Evolutionary conservation across 1,140 invertebrate species (phyloP), one percentile per base, ranked within the genome.

Genomic region (Hydropsyche tenuis): DNA sequence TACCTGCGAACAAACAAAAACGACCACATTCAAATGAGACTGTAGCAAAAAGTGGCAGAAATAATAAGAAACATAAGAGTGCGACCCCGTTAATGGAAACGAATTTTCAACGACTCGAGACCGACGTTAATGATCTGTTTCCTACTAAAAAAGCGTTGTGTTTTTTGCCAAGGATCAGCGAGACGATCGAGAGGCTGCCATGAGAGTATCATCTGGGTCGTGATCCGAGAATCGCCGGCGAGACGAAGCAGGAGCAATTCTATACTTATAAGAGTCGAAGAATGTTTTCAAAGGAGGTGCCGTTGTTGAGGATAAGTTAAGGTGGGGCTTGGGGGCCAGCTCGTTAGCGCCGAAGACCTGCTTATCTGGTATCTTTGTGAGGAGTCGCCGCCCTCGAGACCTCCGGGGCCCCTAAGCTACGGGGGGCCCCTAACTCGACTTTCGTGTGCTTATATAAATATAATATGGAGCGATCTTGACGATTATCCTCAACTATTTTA

Each of bases 1-100:
- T 73, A 98, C 94, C 96, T 96, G 87, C 73, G 84, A 86, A 48
- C 81, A 78, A 80, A 84, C 77, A 79, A 78, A 81, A 81, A 45
- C 74, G 20, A 69, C 12, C 18, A 70, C 18, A 37, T 30, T 60
- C 11, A 60, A 7, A 60, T 60, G n/a, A 60, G 23, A 20, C 18
- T 27, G n/a, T n/a, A n/a, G n/a, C n/a, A n/a, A n/a, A n/a, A n/a
- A n/a, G n/a, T n/a, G n/a, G n/a, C n/a, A 25, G 5, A 23, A 25
- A 25, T 51, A 65, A 65, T 22, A 65, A 65, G 7, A 65, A 30
- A 27, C 27, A 18, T n/a, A 16, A 45, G 63, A 45, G 46, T 25
- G 23, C 22, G 18, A 12, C 56, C 56, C 18, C 23, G 20, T 22
- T 60, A 14, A 53, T 60, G 56, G 23, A 20, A 60, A 12, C 20